Conservation (phyloP, 2,797 vertebrate genomes). For the Ispidina picta region DNA sequence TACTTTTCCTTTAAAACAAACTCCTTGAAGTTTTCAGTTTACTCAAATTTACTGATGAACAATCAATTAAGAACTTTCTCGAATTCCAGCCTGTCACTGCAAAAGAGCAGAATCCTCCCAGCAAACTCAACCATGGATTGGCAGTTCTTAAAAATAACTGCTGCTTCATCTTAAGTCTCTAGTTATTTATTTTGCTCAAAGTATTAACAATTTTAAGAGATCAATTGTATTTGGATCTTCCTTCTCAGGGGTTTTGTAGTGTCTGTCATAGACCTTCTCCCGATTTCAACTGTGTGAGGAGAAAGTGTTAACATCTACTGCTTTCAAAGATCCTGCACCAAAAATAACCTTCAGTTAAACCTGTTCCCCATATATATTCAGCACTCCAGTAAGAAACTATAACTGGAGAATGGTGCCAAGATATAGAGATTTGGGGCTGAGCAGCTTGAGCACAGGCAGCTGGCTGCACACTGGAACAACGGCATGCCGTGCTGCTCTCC, state of each 20-base stretch:
- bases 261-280: background rate
- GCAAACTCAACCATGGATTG: background rate
- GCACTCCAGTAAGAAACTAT: background rate
- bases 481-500: fast-evolving
- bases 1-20: background rate
- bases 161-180: background rate
- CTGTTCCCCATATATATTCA: background rate
- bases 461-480: background rate
- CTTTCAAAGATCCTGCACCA: background rate
- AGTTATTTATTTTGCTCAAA: background rate
- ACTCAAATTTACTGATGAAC: background rate
- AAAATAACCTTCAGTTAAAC: background rate
- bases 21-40: background rate
- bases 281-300: background rate
- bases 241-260: background rate
- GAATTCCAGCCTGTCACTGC: background rate
- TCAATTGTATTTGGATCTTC: background rate
- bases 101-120: background rate
- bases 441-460: background rate
- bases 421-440: background rate
- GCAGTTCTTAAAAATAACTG: background rate
- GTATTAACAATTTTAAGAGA: background rate
- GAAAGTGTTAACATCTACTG: background rate
- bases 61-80: background rate
- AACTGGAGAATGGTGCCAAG: background rate